Evolutionary conservation across 2,888 invertebrate species (phyloP).

Genomic region (Drosophila phalerata): DNA sequence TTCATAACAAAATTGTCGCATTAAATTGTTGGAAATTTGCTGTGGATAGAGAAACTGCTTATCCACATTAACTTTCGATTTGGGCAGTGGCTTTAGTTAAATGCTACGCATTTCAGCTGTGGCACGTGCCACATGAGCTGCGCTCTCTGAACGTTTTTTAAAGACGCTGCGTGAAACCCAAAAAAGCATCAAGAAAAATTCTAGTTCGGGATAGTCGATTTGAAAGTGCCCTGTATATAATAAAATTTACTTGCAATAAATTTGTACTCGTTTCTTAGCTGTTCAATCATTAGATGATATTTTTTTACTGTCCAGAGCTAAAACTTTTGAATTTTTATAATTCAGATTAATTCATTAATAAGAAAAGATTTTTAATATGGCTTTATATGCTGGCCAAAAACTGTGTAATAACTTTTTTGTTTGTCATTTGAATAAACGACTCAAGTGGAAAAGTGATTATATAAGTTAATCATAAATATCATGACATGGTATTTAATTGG

Average conservation of each 20-base stretch:
- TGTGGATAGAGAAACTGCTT: constrained; percentile 39
- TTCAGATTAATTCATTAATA: too few species aligned
- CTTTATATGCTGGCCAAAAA: too few species aligned
- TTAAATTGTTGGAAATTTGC: constrained; percentile 32
- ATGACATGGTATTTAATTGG: too few species aligned
- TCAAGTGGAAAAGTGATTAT: neutral
- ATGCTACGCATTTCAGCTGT: constrained; percentile 61
- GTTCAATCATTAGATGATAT: neutral
- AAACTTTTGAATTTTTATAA: too few species aligned
- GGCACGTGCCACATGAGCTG: constrained; percentile 69
- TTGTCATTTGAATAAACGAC: neutral
- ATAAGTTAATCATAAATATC: neutral
- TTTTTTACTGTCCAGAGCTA: neutral
- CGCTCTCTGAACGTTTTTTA: constrained; percentile 61
- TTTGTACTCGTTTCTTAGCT: neutral
- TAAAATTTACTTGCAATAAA: neutral
- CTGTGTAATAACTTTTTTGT: neutral
- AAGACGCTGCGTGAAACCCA: constrained; percentile 44
- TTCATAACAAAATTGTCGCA: constrained; percentile 18
- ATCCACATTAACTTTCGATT: constrained; percentile 74
- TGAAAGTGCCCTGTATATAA: constrained; percentile 3
- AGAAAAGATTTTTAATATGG: too few species aligned
- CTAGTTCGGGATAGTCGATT: fast-evolving
- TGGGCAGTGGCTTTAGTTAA: constrained; percentile 75
- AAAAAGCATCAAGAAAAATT: constrained; percentile 3